phyloP scores from a whole-genome alignment of 1,140 invertebrate genomes.

The Drosophila albomicans region DNA sequence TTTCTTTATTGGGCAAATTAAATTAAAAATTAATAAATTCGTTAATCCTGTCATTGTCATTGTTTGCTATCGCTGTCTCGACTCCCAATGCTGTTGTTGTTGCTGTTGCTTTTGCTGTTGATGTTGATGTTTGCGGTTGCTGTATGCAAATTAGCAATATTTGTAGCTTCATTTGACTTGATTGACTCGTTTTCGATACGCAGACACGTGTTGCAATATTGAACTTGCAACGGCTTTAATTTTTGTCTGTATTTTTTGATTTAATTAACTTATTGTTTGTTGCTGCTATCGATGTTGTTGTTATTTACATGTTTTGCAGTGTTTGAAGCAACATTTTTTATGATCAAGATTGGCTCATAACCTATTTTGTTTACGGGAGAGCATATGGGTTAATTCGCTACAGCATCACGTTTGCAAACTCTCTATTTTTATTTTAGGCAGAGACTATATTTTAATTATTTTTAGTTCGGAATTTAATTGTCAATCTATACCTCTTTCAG shows the following conservation, averaged over 20 bases:
- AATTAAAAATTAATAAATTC: conserved; percentile 71
- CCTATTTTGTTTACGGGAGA: not conserved
- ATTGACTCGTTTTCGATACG: conserved; percentile 30
- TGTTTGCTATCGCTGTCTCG: conserved; percentile 3
- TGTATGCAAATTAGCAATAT: conserved; percentile 61
- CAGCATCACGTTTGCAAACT: not conserved
- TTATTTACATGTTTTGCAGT: conserved; percentile 29
- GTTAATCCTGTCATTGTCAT: conserved; percentile 25
- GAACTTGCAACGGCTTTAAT: conserved; percentile 36
- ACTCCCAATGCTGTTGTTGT: conserved; percentile 7
- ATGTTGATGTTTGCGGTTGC: conserved; percentile 2
- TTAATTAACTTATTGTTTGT: conserved; percentile 64
- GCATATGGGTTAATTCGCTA: not conserved
- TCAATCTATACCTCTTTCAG: no score
- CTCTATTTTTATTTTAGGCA: not conserved
- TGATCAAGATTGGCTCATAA: conserved; percentile 26
- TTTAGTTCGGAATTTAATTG: no score
- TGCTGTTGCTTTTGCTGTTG: conserved; percentile 26
- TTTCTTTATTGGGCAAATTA: conserved; percentile 39
- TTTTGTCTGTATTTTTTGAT: conserved; percentile 29
- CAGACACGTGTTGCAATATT: conserved; percentile 61
- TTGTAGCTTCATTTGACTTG: conserved; percentile 39
- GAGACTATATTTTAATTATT: no score
- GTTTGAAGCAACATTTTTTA: conserved; percentile 43
- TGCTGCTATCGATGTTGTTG: conserved; percentile 20